Percentiles rank a stretch among this genome's conserved stretches.
These are phyloP conservation scores for Leucoma salicis DNA, from an alignment of 2,888 invertebrate species.

Conservation along the genomic window DNA sequence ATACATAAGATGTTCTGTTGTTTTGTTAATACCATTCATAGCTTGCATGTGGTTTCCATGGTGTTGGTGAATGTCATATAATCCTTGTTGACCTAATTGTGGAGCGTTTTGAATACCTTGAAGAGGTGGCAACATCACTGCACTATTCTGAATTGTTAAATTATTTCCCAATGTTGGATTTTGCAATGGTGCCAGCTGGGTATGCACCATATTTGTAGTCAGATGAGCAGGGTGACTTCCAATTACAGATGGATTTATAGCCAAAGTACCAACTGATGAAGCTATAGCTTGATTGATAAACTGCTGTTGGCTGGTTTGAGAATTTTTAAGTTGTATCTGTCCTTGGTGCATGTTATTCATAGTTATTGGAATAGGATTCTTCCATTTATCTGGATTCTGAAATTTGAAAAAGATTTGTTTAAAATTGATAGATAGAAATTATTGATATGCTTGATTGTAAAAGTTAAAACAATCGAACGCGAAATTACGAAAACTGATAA, in stretches of 20 bases:
- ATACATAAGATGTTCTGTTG: conserved; percentile 77
- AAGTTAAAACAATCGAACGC: too few relatives aligned
- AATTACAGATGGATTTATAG: conserved; percentile 74
- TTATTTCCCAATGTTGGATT: conserved; percentile 73
- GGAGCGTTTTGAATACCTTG: conserved; percentile 78
- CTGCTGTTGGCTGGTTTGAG: conserved; percentile 79
- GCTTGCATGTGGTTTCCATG: conserved; percentile 75
- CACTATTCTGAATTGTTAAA: conserved; percentile 69
- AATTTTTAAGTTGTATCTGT: conserved; percentile 69
- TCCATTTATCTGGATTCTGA: conserved; percentile 94
- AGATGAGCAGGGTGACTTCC: conserved; percentile 74
- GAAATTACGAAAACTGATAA: too few relatives aligned
- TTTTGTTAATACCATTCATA: conserved; percentile 77
- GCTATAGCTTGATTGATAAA: conserved; percentile 74
- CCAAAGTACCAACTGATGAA: conserved; percentile 72
- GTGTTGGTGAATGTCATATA: conserved; percentile 77
- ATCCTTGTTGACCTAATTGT: conserved; percentile 76
- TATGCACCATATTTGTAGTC: conserved; percentile 78
- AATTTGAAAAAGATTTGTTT: conserved; percentile 46
- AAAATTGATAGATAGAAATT: too few relatives aligned
- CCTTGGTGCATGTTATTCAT: conserved; percentile 82
- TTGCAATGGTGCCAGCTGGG: conserved; percentile 78
- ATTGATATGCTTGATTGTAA: too few relatives aligned
- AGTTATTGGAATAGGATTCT: conserved; percentile 85
- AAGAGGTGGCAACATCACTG: conserved; percentile 75